Base-by-base conservation (phyloP, 2,888 invertebrate genomes). In the Eilema sororculum region DNA sequence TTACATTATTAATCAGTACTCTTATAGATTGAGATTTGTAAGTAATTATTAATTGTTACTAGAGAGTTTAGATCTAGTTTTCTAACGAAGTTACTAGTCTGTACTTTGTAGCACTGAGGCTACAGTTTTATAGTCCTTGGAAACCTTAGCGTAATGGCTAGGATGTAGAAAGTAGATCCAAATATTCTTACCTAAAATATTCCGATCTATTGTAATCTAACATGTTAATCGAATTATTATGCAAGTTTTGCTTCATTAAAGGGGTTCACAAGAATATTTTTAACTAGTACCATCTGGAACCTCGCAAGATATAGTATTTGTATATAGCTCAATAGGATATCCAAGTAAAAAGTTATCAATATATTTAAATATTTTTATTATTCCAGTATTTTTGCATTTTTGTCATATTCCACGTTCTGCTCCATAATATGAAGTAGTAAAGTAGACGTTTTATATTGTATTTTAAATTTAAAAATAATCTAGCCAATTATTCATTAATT, bases 381-480 rank as follows among this genome's bases (percentile, higher is more conserved):
- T 66, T 77, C 68, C 64, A 69, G 71, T 82, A 77, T 61, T 67
- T 59, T 73, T 71, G 71, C 73, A 79, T 77, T 64, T 75, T 74
- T 58, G 46, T 46, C 46, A 68, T 69, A 56, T 68, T 73, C 72
- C 75, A 77, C 67, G 56, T 70, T 69, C 58, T 75, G 25, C 75
- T 71, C 68, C 62, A 71, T 68, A 74, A 71, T 68, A 65, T 74
- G 65, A 72, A 52, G 56, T 82, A 80, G 80, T 70, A 62, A 8
- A 62, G 74, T 80, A 82, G 75, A 69, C 30, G 13, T 60, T 46
- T 16, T 24, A 62, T 41, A 62, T 22, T 62, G 33, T 20, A 72
- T 71, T 69, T 69, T 66, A 56, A 72, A 74, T 72, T 71, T 60
- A 67, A 74, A 73, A 68, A 63, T 52, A 60, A 59, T 52, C 33